Evolutionary conservation across 2,888 invertebrate species (phyloP), one percentile per base, ranked within the genome.

Genomic region (Bellardia pandia): DNA sequence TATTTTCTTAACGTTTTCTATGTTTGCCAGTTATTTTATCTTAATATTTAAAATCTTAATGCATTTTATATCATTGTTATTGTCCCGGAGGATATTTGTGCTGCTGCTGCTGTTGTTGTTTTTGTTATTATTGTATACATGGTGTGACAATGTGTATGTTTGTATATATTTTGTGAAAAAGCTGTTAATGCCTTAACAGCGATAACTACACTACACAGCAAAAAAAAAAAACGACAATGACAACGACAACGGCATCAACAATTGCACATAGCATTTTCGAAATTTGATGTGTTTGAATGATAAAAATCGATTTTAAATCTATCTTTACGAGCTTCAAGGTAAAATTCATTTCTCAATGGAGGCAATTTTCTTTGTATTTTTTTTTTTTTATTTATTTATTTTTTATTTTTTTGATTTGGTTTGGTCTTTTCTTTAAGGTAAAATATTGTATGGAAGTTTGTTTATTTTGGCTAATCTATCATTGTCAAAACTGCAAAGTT

Each of bases 31-130:
- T 72, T 81, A 45, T 62, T 75, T 78, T 85, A 87, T 85, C 84
- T 87, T 53, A 75, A 82, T 87, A 87, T 85, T 85, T 87, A 75
- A 87, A 87, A 87, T 87, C 87, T 87, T 87, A 87, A 87, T 87
- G 87, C 87, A 87, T 87, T 87, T 87, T 85, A 85, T 87, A 85
- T 85, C 78, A 85, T 75, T 87, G 78, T 82, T 82, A 78, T 78
- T 87, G 81, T 78, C 78, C 81, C 87, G 68, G 16, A 78, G 75
- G 84, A 81, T 85, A 68, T 74, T 75, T 85, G 66, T 37, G 33
- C 9, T 51, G 16, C 14, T 76, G 42, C 5, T 82, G 60, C 23
- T 74, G 1, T 53, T 80, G 53, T 53, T 66, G 11, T 51, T 62
- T 14, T 60, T 69, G 16, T 64, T 33, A 33, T 30, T 58, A 23